Evolutionary conservation across 2,888 invertebrate species (phyloP).

Genomic region (Melanotus villosus): DNA sequence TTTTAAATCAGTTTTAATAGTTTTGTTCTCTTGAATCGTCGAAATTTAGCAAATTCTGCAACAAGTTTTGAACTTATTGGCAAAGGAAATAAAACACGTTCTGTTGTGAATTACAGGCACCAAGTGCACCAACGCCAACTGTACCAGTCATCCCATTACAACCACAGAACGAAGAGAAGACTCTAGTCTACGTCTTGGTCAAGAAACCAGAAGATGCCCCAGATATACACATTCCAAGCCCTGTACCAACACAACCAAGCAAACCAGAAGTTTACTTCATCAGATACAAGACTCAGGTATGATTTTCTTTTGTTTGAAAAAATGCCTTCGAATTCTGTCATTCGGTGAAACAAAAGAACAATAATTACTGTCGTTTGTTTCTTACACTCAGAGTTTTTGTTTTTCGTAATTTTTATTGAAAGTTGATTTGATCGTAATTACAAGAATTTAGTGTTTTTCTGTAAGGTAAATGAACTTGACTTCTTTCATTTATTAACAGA

Average conservation of each 20-base stretch:
- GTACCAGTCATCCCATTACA: conserved; percentile 86
- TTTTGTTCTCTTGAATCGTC: too few species aligned
- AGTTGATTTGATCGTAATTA: too few species aligned
- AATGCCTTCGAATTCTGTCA: background rate
- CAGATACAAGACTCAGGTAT: conserved; percentile 84
- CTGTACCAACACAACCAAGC: conserved; percentile 87
- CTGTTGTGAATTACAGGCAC: conserved; percentile 74
- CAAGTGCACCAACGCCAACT: conserved; percentile 84
- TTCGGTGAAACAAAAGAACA: too few species aligned
- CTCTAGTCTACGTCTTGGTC: conserved; percentile 90
- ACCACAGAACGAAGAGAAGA: conserved; percentile 91
- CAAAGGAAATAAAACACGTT: too few species aligned
- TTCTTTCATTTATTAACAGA: too few species aligned
- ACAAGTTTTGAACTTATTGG: too few species aligned
- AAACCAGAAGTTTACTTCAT: conserved; percentile 95
- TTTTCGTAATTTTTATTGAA: too few species aligned
- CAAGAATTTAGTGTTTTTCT: too few species aligned
- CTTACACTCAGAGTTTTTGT: too few species aligned
- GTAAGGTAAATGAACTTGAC: too few species aligned
- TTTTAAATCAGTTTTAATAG: too few species aligned
- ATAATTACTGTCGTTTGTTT: background rate
- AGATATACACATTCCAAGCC: conserved; percentile 84
- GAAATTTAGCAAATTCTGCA: too few species aligned
- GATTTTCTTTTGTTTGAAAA: background rate
- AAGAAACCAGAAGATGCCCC: conserved; percentile 92